These are phyloP conservation scores for Brachionus rotundiformis DNA, from an alignment of 1,140 invertebrate genomes.

Conservation along the genomic window DNA sequence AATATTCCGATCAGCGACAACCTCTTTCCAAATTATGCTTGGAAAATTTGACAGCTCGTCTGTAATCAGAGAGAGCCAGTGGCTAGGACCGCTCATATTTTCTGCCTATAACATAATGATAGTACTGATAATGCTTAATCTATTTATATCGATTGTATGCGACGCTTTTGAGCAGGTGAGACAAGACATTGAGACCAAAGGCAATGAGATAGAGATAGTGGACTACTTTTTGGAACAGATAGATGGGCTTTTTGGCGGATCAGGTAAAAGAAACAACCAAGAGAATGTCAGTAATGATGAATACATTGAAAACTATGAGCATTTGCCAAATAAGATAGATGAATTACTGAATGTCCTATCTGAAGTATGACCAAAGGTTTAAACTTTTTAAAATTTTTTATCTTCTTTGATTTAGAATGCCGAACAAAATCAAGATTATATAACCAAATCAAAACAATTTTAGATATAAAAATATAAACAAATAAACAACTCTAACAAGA, in stretches of 20 bases:
- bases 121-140: background rate
- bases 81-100: slow-evolving; percentile 2
- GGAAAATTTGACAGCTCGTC: slow-evolving; percentile 4
- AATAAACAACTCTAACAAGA: too few species aligned
- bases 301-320: background rate
- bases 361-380: background rate
- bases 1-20: background rate
- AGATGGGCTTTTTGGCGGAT: background rate
- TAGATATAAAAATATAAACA: too few species aligned
- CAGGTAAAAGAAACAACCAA: background rate
- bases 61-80: background rate
- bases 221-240: slow-evolving; percentile 18
- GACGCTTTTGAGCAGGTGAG: slow-evolving; percentile 27
- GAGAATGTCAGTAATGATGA: background rate
- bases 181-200: background rate
- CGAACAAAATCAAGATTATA: background rate
- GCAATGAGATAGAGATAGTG: slow-evolving; percentile 42
- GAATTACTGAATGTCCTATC: background rate
- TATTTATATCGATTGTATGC: slow-evolving; percentile 45
- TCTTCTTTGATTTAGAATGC: background rate
- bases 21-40: slow-evolving; percentile 40
- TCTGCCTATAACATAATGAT: slow-evolving; percentile 16
- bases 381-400: background rate
- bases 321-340: background rate
- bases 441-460: too few species aligned